Evolutionary conservation across 1,140 invertebrate species (phyloP), one percentile per base, ranked within the genome.

Genomic region (Lasioglossum baleicum): DNA sequence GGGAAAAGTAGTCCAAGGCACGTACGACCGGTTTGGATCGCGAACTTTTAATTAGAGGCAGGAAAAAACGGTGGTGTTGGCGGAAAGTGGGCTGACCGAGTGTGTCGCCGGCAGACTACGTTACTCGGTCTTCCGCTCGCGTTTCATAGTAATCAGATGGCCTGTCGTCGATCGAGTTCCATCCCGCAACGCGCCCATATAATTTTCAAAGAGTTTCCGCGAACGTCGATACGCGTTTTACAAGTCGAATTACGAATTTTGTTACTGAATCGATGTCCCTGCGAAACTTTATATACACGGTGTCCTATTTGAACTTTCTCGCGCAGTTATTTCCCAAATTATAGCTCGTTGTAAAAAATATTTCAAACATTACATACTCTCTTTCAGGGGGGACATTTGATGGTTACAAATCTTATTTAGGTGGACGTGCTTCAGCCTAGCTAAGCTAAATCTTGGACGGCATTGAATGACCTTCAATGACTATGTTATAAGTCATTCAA

Each of bases 31-130:
- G 70, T 85, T 63, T 53, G 60, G 73, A 85, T 80, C 51, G 53
- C 64, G 51, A 85, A 86, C 63, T 86, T 85, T 86, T 79, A 86
- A 86, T 86, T 86, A 85, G 75, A 84, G 74, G 42, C 70, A 51
- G 61, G 76, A 61, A 42, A 44, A 68, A 76, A 58, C 20, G 48
- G 17, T 35, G 15, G 70, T 67, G 69, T 58, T 17, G 22, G 31
- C 2, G 35, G 22, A 42, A 69, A 58, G 42, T 35, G 67, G 53
- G 65, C 60, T 44, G 60, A 15, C n/a, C 69, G 61, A 51, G 26
- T 61, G 42, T 61, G 42, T 63, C 65, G 48, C 44, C 22, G 63
- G 58, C 60, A 69, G 75, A 81, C 68, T 81, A 68, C 31, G 20
- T 66, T 67, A 71, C 56, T 63, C 67, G 56, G 44, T 81, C 61